A percentile compares a stretch with the other conserved stretches of the same genome.
Evolutionary conservation across 2,888 invertebrate genomes (phyloP).

Genomic region (Embidobia sp.): DNA sequence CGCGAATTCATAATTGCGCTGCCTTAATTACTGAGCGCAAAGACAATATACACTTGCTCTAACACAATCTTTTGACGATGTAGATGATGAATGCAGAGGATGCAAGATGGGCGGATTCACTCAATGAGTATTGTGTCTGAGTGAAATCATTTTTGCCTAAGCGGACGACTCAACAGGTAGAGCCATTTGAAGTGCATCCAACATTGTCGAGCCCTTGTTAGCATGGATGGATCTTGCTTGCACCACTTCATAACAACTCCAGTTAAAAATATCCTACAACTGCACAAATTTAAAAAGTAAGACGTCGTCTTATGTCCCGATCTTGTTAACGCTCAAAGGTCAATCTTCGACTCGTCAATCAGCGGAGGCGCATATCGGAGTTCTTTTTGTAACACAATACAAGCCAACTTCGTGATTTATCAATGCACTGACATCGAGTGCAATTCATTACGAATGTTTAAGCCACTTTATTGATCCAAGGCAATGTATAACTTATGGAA

Average conservation of each 20-base stretch:
- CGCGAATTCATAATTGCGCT: too few species aligned
- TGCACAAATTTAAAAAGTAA: constrained; percentile 79
- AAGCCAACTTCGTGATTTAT: background rate
- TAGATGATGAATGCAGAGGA: constrained; percentile 30
- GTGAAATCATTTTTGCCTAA: constrained; percentile 32
- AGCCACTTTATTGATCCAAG: background rate
- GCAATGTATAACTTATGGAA: too few species aligned
- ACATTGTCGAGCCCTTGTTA: constrained; percentile 21
- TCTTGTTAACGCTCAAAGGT: constrained; percentile 35
- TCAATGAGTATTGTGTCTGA: constrained; percentile 39
- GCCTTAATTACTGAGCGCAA: too few species aligned
- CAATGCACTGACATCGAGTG: background rate
- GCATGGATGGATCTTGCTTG: constrained; percentile 76
- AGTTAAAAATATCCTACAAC: constrained; percentile 76
- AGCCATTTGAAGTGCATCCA: constrained; percentile 25
- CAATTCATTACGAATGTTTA: background rate
- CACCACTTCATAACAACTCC: constrained; percentile 75
- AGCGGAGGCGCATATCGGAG: constrained; percentile 13
- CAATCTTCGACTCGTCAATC: too few species aligned
- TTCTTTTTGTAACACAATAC: constrained; percentile 14
- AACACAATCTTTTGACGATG: background rate
- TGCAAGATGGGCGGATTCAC: constrained; percentile 39
- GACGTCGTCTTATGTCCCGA: constrained; percentile 45
- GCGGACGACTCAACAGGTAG: constrained; percentile 34
- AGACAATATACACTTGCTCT: too few species aligned